These are phyloP conservation scores for Anguilla obscura DNA, from an alignment of 2,797 vertebrate species.

Conservation along the genomic window DNA sequence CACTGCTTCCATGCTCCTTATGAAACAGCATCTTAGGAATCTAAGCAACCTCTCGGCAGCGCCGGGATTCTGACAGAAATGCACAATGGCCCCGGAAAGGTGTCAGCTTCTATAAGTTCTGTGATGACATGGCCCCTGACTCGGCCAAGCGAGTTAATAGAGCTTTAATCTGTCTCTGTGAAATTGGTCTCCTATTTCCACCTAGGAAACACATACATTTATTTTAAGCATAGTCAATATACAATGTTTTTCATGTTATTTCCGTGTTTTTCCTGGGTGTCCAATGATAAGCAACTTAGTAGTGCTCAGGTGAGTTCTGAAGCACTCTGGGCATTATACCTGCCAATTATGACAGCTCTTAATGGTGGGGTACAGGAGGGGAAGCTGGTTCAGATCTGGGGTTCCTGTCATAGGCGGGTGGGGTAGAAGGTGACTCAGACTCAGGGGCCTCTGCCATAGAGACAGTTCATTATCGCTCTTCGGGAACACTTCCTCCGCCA, in stretches of 20 bases:
- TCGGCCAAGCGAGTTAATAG: conserved; percentile 64
- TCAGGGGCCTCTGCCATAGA: neutral
- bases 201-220: conserved; percentile 38
- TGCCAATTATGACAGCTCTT: neutral
- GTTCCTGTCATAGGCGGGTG: neutral
- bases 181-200: conserved; percentile 57
- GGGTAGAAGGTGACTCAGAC: neutral
- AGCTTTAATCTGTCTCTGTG: conserved; percentile 57
- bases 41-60: conserved; percentile 43
- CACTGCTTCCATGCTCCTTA: conserved; percentile 52
- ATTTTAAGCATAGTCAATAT: neutral
- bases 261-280: neutral
- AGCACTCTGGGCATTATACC: neutral
- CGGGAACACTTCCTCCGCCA: conserved; percentile 2
- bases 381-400: neutral
- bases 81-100: conserved; percentile 62
- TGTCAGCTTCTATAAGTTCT: conserved; percentile 62
- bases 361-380: neutral
- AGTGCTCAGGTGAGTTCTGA: neutral
- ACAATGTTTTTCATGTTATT: neutral
- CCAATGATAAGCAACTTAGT: neutral
- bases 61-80: conserved; percentile 62
- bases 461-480: conserved; percentile 3
- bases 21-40: conserved; percentile 50
- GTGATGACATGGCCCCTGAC: conserved; percentile 61